Conservation (phyloP, 2,113 vertebrate genomes). For the Melanerpes formicivorus region DNA sequence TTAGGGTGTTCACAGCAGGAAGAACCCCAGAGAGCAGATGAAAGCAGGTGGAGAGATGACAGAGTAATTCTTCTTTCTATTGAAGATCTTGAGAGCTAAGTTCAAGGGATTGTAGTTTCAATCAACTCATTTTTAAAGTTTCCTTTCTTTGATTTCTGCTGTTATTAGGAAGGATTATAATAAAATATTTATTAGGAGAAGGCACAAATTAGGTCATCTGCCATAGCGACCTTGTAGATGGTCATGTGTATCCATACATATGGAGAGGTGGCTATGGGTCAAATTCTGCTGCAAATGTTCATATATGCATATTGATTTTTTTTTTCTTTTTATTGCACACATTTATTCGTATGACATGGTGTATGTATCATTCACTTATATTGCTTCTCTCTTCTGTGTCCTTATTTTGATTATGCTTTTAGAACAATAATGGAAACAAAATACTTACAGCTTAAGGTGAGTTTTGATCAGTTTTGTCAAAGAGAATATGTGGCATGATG, state of each 20-base stretch:
- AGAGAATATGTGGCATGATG: not conserved
- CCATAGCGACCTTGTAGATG: not conserved
- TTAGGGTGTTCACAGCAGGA: conserved; percentile 10
- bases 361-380: not conserved
- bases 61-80: conserved; percentile 6
- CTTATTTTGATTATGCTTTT: not conserved
- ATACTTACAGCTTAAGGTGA: not conserved
- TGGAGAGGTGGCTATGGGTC: not conserved
- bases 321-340: not conserved
- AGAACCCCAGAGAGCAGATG: not conserved
- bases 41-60: conserved; percentile 59
- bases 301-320: not conserved
- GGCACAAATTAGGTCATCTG: not conserved
- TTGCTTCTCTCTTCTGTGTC: not conserved
- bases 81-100: not conserved
- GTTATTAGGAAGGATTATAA: not conserved
- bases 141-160: not conserved
- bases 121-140: not conserved
- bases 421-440: not conserved
- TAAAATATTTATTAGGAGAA: not conserved
- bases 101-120: not conserved
- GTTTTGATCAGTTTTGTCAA: not conserved
- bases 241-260: not conserved
- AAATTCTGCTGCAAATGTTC: not conserved
- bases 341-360: not conserved